Base-by-base conservation (phyloP, 2,797 vertebrate species). In the Karalla daura region DNA sequence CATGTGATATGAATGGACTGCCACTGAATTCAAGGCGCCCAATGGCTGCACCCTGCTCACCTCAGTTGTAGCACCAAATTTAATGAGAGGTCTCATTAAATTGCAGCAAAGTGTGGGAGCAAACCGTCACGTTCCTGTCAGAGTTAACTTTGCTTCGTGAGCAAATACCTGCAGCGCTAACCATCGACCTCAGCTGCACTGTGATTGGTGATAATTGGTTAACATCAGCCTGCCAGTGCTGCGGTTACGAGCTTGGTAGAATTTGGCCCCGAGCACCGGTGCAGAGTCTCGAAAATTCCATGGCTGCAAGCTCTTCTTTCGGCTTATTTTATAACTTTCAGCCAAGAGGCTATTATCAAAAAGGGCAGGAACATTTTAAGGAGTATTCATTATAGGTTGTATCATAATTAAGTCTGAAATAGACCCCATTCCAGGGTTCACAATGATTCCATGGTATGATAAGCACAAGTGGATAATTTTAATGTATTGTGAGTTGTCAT, bases 381-480 rank as follows among this genome's bases (percentile, higher is more conserved):
- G n/a, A n/a, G n/a, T n/a, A n/a, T n/a, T n/a, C n/a, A n/a, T n/a
- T n/a, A n/a, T n/a, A n/a, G n/a, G n/a, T n/a, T n/a, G n/a, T 49
- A 25, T 65, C 43, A 41, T 70, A 17, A 54, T 41, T 20, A 33
- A 25, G 30, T 27, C 23, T 36, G n/a, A n/a, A n/a, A n/a, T n/a
- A n/a, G n/a, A n/a, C n/a, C n/a, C n/a, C n/a, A n/a, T n/a, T n/a
- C n/a, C n/a, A n/a, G n/a, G n/a, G n/a, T n/a, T n/a, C n/a, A 5
- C 37, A n/a, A 20, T 2, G n/a, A 39, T 10, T 7, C 7, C 13
- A 13, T 47, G 46, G 33, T 58, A n/a, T 20, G 36, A 23, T 30
- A 7, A 35, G n/a, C 13, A 10, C 14, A 21, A 49, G 17, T 18
- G 14, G 5, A 24, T 32, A 18, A 36, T 27, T 53, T 28, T 1